Percentiles rank a stretch among this genome's conserved stretches.
Evolutionary conservation across 2,888 invertebrate species (phyloP).

Genomic region (Drosophila flavopinicola): DNA sequence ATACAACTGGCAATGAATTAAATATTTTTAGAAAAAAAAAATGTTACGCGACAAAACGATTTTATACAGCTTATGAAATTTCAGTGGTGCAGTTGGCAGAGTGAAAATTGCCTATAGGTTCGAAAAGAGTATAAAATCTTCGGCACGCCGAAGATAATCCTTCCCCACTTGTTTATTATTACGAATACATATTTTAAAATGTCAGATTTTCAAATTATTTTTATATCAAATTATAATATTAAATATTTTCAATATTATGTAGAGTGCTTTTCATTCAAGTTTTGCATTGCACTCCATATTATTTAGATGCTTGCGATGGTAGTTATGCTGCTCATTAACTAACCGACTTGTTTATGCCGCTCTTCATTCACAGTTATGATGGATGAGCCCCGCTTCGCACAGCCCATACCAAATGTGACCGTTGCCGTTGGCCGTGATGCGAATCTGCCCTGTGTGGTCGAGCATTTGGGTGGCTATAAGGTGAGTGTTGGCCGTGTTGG

Average conservation of each 20-base stretch:
- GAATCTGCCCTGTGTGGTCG: conserved; percentile 94
- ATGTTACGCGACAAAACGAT: too few relatives aligned
- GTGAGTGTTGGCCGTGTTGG: conserved; percentile 85
- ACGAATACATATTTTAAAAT: too few relatives aligned
- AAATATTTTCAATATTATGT: not conserved
- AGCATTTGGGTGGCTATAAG: conserved; percentile 95
- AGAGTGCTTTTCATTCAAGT: too few relatives aligned
- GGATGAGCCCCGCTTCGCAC: conserved; percentile 94
- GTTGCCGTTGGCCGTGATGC: conserved; percentile 95
- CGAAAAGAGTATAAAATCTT: too few relatives aligned
- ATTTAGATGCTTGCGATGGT: conserved; percentile 2
- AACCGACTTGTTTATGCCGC: conserved; percentile 51
- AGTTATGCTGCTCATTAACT: conserved; percentile 59
- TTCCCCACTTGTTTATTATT: too few relatives aligned
- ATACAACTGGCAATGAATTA: too few relatives aligned
- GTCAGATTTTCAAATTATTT: too few relatives aligned
- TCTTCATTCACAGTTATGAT: conserved; percentile 89
- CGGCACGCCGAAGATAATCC: too few relatives aligned
- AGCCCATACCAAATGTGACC: conserved; percentile 96
- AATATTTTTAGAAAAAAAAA: too few relatives aligned
- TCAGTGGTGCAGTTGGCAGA: too few relatives aligned
- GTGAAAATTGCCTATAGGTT: too few relatives aligned
- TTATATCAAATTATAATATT: not conserved
- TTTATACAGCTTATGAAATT: too few relatives aligned
- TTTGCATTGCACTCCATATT: not conserved